phyloP scores from a whole-genome alignment of 2,888 invertebrate species.

The Dorcus parallelipipedus region DNA sequence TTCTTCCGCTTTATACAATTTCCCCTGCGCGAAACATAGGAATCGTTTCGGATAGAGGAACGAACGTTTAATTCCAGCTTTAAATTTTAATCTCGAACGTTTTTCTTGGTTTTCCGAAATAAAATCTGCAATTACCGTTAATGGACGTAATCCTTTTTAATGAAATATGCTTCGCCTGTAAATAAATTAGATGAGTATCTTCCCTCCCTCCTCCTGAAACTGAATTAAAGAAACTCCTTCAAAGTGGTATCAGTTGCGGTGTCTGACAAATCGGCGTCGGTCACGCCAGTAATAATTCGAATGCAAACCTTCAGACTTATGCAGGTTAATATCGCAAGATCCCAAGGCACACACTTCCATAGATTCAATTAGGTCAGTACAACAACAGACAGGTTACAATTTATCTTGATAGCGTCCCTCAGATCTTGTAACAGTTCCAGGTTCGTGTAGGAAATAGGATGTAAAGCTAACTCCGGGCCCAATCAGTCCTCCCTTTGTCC shows the following conservation, averaged over 20 bases:
- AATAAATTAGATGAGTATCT: too few relatives aligned
- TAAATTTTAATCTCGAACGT: too few relatives aligned
- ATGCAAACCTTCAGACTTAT: not conserved
- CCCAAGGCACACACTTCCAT: slow-evolving; percentile 22
- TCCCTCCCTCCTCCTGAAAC: too few relatives aligned
- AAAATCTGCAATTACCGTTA: too few relatives aligned
- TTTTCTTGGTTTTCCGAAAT: too few relatives aligned
- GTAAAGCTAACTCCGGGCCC: slow-evolving; percentile 22
- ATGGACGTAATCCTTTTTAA: too few relatives aligned
- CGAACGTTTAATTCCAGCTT: too few relatives aligned
- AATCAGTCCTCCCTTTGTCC: slow-evolving; percentile 25
- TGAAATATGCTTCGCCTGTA: too few relatives aligned
- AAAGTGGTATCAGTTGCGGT: slow-evolving; percentile 1
- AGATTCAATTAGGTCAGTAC: slow-evolving; percentile 24
- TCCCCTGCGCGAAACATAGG: too few relatives aligned
- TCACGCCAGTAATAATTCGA: not conserved
- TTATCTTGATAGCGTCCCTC: slow-evolving; percentile 13
- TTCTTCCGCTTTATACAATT: too few relatives aligned
- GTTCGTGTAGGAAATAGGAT: slow-evolving; percentile 17
- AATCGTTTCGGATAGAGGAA: too few relatives aligned
- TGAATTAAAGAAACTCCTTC: not conserved
- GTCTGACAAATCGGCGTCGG: not conserved
- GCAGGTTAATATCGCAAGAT: slow-evolving; percentile 1
- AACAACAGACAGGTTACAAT: slow-evolving; percentile 22
- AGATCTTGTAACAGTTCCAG: slow-evolving; percentile 4